Base-by-base conservation (phyloP, 2,113 vertebrate genomes). In the Salvelinus namaycush region DNA sequence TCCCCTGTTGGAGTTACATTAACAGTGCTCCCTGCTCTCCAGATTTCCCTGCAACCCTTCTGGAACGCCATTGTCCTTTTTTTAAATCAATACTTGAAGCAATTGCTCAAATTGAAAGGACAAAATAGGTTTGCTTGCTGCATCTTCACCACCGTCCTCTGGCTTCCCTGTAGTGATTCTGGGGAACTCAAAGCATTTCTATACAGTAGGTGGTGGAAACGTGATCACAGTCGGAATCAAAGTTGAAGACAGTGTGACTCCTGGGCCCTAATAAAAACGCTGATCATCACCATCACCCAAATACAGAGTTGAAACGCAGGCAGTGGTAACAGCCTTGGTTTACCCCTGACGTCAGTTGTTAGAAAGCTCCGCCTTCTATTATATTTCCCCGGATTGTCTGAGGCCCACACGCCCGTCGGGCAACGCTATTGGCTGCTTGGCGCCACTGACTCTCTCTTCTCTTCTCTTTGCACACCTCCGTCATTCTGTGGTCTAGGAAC, bases 81-180 rank as follows among this genome's bases (percentile, higher is more conserved):
- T 92, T 87, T 88, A 92, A 92, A 96, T 98, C 96, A 93, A 97
- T 98, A 96, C 89, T 84, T 83, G 74, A 89, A 93, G 90, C 92
- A 90, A 91, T 92, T 91, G 91, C 94, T 89, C 86, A 93, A 93
- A 94, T 93, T 87, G 95, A 94, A 94, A 90, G 89, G 88, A 86
- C 88, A 90, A 90, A 86, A 86, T 79, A 86, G 82, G 87, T 87
- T 88, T 91, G 84, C 87, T 85, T 91, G 84, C 85, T 87, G 88
- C 85, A 87, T 90, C 89, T 78, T 86, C 79, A 81, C 80, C 8
- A 14, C 16, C 2, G n/a, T 24, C 83, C 82, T 74, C 81, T 87
- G 85, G 88, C 83, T 87, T 91, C 48, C 89, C 76, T 89, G 82
- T 80, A 86, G 81, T 83, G 81, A 79, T 81, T 62, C 84, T 74